Evolutionary conservation across 2,113 vertebrate species (phyloP).

Genomic region (Nerophis lumbriciformis): DNA sequence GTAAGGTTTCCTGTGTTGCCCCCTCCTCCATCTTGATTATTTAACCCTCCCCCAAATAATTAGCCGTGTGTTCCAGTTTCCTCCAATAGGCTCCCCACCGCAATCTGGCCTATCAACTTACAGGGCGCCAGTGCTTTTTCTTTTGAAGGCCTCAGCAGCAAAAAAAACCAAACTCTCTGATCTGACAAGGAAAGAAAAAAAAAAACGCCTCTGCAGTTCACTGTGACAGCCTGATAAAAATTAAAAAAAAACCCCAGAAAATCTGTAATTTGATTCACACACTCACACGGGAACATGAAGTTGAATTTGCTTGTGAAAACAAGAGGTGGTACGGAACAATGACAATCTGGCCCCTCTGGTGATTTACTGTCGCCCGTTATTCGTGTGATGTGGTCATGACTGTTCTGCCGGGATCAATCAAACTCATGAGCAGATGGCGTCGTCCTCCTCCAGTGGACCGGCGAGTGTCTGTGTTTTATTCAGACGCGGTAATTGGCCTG

Average conservation of each 20-base stretch:
- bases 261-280: conserved; percentile 41
- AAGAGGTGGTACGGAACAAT: conserved; percentile 53
- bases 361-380: conserved; percentile 54
- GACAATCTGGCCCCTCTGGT: conserved; percentile 61
- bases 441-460: conserved; percentile 41
- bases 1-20: conserved; percentile 19
- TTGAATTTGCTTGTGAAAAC: conserved; percentile 57
- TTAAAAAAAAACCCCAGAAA: conserved; percentile 27
- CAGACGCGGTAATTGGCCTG: conserved; percentile 53
- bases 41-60: conserved; percentile 57
- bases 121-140: conserved; percentile 46
- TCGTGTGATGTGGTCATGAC: conserved; percentile 59
- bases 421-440: conserved; percentile 60
- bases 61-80: conserved; percentile 47
- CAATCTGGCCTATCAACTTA: conserved; percentile 62
- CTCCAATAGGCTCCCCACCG: conserved; percentile 39
- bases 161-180: conserved; percentile 45
- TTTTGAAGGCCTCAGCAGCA: conserved; percentile 66
- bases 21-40: conserved; percentile 41
- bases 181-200: conserved; percentile 50
- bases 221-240: conserved; percentile 46
- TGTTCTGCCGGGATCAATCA: conserved; percentile 64
- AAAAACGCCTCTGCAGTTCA: conserved; percentile 37
- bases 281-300: conserved; percentile 26
- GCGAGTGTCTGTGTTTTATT: conserved; percentile 45